A percentile compares a stretch with the other conserved stretches of the same genome.
Conservation (phyloP, 2,888 invertebrate species). For the Julus scandinavius region DNA sequence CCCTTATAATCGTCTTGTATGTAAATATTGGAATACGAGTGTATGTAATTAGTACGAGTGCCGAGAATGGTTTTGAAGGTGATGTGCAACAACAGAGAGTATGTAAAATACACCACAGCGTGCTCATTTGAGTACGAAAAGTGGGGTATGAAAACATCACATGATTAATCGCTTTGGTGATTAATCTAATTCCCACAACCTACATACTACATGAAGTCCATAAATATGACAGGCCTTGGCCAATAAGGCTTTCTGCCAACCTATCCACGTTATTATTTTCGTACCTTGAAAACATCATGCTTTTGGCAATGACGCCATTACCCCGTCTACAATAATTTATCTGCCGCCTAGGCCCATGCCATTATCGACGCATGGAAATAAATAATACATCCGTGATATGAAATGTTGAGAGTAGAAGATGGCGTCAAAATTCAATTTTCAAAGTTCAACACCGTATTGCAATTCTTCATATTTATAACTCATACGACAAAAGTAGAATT, state of each 20-base stretch:
- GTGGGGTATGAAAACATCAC: conserved; percentile 33
- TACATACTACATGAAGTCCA: background rate
- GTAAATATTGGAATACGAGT: background rate
- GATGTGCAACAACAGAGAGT: background rate
- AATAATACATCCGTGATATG: background rate
- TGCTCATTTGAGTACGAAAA: background rate
- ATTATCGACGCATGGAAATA: background rate
- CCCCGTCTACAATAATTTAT: background rate
- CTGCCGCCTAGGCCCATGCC: background rate
- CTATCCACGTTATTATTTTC: conserved; percentile 14
- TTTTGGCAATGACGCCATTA: conserved; percentile 12
- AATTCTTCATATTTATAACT: too few relatives aligned
- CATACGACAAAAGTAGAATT: too few relatives aligned
- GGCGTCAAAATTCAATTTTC: too few relatives aligned
- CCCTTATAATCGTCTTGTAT: background rate
- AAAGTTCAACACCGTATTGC: too few relatives aligned
- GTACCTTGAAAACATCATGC: conserved; percentile 4
- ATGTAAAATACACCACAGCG: background rate
- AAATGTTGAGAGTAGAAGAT: too few relatives aligned
- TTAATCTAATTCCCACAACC: conserved; percentile 6
- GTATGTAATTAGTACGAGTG: background rate
- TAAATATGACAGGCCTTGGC: conserved; percentile 33
- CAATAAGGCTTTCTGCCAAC: conserved; percentile 33
- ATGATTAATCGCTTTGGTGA: conserved; percentile 33
- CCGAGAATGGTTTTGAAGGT: background rate